Percentiles rank a stretch among this genome's conserved stretches.
Conservation (phyloP, 2,888 invertebrate species). For the Dryocosmus kuriphilus region DNA sequence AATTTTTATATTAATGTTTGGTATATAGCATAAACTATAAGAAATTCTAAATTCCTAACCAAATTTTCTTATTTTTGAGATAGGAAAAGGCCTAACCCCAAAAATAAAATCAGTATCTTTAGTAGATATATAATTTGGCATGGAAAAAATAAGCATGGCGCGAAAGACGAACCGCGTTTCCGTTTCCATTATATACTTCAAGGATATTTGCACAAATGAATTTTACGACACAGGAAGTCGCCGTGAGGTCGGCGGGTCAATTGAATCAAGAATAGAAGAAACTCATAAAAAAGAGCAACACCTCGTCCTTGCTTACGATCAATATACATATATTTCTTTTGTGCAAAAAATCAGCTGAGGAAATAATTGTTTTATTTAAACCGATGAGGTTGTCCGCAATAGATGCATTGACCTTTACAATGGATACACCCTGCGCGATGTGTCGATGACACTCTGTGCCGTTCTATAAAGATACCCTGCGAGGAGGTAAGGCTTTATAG, state of each 20-base stretch:
- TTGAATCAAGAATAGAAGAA: not conserved
- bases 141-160: too few relatives aligned
- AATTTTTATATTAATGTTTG: too few relatives aligned
- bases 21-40: too few relatives aligned
- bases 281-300: not conserved
- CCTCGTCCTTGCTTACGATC: not conserved
- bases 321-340: not conserved
- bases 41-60: too few relatives aligned
- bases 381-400: conserved; percentile 69
- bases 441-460: conserved; percentile 68
- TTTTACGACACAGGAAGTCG: not conserved
- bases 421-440: conserved; percentile 64
- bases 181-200: not conserved
- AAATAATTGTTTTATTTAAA: conserved; percentile 45
- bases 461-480: conserved; percentile 71
- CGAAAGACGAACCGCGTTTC: not conserved
- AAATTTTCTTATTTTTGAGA: too few relatives aligned
- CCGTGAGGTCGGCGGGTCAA: not conserved
- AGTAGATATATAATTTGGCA: too few relatives aligned
- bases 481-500: conserved; percentile 58
- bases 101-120: too few relatives aligned
- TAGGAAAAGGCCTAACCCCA: too few relatives aligned
- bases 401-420: conserved; percentile 73
- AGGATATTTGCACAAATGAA: conserved; percentile 6
- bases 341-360: conserved; percentile 27